Evolutionary conservation across 1,140 invertebrate species (phyloP), one percentile per base, ranked within the genome.

Genomic region (Cydia amplana): DNA sequence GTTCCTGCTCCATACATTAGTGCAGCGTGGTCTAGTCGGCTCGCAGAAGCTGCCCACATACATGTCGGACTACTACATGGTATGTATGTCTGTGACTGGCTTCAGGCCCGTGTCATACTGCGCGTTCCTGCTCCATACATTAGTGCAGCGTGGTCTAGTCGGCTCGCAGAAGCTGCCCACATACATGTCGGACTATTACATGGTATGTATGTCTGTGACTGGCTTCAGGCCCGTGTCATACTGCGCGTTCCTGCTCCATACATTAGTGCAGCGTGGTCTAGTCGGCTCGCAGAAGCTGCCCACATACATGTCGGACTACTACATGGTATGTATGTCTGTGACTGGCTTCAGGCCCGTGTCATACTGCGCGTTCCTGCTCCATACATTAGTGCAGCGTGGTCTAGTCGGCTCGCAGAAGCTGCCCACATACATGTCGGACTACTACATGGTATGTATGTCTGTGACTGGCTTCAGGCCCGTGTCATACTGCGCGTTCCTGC

Each of bases 151-250:
- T 14, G 80, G 73, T 0, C 77, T 88, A 0, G 28, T 88, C 4
- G 92, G 87, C 0, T 40, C 75, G 0, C 81, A 86, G 65, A 78
- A 72, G 4, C 49, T 63, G 0, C 84, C 85, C 2, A 72, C 83
- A 0, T 75, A 86, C 49, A 74, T 89, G 49, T 67, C 79, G 2
- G 90, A 91, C 40, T 92, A 87, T 46, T 82, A 80, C 55, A 76
- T 90, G 64, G 92, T 92, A 81, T 79, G 87, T 82, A 28, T n/a
- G n/a, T n/a, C n/a, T n/a, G n/a, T n/a, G n/a, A n/a, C n/a, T n/a
- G n/a, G n/a, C n/a, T n/a, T n/a, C n/a, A n/a, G n/a, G 91, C 91
- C 0, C 83, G 90, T 60, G 9, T 84, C 90, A 0, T 93, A 91
- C 82, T 80, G 87, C 73, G 90, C 85, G 14, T 92, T 89, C 81